Conservation (phyloP, 2,888 invertebrate genomes). For the Tenthredo mesomela region DNA sequence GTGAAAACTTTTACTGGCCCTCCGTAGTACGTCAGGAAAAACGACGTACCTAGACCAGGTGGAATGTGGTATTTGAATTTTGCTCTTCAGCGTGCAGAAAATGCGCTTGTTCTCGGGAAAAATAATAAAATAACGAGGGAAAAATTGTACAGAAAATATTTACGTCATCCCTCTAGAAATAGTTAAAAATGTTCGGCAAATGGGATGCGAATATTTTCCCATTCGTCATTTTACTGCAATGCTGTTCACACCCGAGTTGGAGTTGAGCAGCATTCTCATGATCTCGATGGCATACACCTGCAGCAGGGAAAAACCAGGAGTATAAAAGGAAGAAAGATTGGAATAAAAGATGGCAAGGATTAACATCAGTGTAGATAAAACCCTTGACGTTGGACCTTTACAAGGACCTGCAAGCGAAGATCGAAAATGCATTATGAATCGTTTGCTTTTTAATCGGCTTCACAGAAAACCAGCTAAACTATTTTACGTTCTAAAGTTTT, state of each 20-base stretch:
- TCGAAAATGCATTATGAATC: conserved; percentile 20
- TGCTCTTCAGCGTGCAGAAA: background rate
- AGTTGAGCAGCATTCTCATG: background rate
- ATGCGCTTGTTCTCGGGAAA: background rate
- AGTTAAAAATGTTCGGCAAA: background rate
- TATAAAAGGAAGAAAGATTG: background rate
- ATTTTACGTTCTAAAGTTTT: conserved; percentile 13
- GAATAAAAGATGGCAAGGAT: background rate
- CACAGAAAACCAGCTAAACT: background rate
- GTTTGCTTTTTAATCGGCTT: conserved; percentile 35
- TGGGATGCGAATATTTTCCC: background rate
- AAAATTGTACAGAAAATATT: conserved; percentile 8
- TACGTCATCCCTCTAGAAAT: background rate
- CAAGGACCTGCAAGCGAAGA: background rate
- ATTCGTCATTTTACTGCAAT: conserved; percentile 29
- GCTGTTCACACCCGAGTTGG: background rate
- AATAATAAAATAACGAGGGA: conserved; percentile 9
- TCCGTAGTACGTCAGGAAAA: background rate
- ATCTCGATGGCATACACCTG: background rate
- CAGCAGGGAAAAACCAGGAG: background rate
- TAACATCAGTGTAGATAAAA: background rate
- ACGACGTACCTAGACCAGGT: conserved; percentile 19
- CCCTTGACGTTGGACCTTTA: background rate
- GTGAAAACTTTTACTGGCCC: background rate
- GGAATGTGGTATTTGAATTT: conserved; percentile 26